A percentile compares a stretch with the other conserved stretches of the same genome.
Conservation (phyloP, 2,888 invertebrate genomes). For the Caenorhabditis auriculariae region DNA sequence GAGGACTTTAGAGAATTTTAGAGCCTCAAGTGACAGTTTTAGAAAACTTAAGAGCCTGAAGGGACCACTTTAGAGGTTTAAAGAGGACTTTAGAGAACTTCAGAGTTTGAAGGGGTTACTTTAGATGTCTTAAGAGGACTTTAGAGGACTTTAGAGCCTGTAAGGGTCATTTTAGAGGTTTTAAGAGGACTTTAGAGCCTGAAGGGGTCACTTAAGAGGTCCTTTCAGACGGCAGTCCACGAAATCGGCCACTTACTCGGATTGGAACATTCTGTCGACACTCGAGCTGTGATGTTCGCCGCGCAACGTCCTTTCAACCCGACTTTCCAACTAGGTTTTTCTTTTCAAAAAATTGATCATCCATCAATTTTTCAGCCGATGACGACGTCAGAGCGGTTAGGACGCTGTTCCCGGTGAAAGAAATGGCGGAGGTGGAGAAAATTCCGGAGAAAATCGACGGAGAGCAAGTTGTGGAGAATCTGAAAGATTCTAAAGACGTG, state of each 20-base stretch:
- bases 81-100: too few relatives aligned
- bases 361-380: constrained; percentile 70
- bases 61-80: too few relatives aligned
- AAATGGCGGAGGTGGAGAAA: not conserved
- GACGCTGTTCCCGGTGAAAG: constrained; percentile 36
- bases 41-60: not conserved
- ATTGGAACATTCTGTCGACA: constrained; percentile 88
- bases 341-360: constrained; percentile 3
- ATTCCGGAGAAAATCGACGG: not conserved
- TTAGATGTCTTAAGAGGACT: too few relatives aligned
- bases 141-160: too few relatives aligned
- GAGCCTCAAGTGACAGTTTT: constrained; percentile 6
- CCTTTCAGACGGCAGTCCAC: constrained; percentile 61
- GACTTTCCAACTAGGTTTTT: constrained; percentile 29
- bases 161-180: constrained; percentile 3
- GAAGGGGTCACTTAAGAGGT: constrained; percentile 9
- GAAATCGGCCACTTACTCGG: constrained; percentile 81
- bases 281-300: constrained; percentile 61
- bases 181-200: not conserved
- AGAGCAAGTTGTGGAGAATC: constrained; percentile 8
- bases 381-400: constrained; percentile 83
- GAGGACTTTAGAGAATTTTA: not conserved
- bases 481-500: not conserved
- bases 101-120: not conserved
- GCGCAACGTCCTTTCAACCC: constrained; percentile 39